Evolutionary conservation across 1,140 invertebrate species (phyloP), one percentile per base, ranked within the genome.

Genomic region (Drosophila melanogaster): DNA sequence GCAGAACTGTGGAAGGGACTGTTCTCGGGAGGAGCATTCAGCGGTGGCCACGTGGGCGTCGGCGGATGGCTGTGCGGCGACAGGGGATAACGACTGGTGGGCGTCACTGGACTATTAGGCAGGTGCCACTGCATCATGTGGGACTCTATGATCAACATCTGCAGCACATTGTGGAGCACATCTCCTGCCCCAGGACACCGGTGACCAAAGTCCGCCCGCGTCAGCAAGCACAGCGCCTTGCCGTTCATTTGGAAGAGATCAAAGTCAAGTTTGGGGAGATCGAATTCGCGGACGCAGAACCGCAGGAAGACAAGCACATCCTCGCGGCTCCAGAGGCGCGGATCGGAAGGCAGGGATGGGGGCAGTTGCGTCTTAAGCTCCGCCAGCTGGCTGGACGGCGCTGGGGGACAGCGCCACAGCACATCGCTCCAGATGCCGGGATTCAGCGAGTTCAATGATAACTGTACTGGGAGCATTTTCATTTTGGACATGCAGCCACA

Each of bases 201-300:
- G 85, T 98, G 97, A 5, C 96, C 96, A 61, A 99, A 94, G 93
- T 99, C 98, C 4, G 95, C 95, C 91, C 98, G 96, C 17, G 96
- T 98, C 58, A 98, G 93, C 38, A 99, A 93, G 91, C 97, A 98
- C 57, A 98, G 92, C 0, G 97, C 98, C 93, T 98, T 98, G 95
- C 98, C 98, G 92, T 99, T 99, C 97, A 99, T 98, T 93, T 98
- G 97, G 92, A 99, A 98, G 93, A 97, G 95, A 84, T 98, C 97
- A 94, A 97, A 96, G 90, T 98, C 97, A 83, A 99, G 96, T 60
- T 96, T 95, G 15, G 97, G 97, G 56, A 99, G 93, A 89, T 98
- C 97, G 91, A 98, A 99, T 93, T 98, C 98, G 43, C 96, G 94
- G 92, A 98, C 96, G 67, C 97, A 97, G 96, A 98, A 98, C 78